phyloP scores from a whole-genome alignment of 2,113 vertebrate species.

The Seriola dumerili region DNA sequence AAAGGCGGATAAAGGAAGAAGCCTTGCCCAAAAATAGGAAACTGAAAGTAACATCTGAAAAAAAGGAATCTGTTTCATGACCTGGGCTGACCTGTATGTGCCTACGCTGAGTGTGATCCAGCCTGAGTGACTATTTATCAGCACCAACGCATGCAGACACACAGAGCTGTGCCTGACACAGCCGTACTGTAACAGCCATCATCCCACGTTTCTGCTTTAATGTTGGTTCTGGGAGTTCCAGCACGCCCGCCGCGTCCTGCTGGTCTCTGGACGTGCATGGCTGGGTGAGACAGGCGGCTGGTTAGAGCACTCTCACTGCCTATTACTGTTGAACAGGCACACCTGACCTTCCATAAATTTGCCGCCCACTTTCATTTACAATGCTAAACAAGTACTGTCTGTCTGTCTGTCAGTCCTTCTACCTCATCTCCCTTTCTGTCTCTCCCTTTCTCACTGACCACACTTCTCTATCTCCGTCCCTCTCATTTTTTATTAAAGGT shows the following conservation, averaged over 20 bases:
- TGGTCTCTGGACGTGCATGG: conserved; percentile 34
- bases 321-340: conserved; percentile 54
- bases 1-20: neutral
- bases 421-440: neutral
- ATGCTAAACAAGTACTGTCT: conserved; percentile 46
- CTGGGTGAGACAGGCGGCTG: conserved; percentile 11
- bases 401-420: conserved; percentile 17
- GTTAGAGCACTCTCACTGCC: conserved; percentile 53
- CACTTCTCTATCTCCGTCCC: neutral
- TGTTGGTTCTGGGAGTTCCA: conserved; percentile 47
- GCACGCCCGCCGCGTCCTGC: conserved; percentile 59
- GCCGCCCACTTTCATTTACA: conserved; percentile 49
- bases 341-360: conserved; percentile 55
- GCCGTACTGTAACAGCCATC: conserved; percentile 12
- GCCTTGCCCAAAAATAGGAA: neutral
- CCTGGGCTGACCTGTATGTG: neutral
- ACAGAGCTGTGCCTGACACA: conserved; percentile 32
- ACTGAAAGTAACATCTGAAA: neutral
- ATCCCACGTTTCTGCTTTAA: conserved; percentile 55
- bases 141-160: conserved; percentile 58
- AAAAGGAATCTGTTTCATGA: conserved; percentile 19
- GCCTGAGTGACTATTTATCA: conserved; percentile 58
- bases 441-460: neutral
- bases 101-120: neutral
- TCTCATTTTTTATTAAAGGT: conserved; percentile 53